Evolutionary conservation across 2,797 vertebrate species (phyloP), one percentile per base, ranked within the genome.

Genomic region (Poeciliopsis infans): DNA sequence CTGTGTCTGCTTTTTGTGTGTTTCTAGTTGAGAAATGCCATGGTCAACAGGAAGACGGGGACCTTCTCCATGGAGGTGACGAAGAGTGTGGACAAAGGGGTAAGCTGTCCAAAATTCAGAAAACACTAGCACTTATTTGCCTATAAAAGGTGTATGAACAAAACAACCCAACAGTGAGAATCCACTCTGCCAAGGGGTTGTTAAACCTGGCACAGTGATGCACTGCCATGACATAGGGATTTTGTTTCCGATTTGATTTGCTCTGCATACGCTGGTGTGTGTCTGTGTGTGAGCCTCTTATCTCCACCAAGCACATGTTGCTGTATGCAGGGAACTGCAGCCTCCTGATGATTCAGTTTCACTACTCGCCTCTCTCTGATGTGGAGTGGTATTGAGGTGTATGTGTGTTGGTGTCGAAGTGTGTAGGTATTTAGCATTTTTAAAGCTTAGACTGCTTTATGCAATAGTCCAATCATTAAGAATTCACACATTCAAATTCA

Each of bases 1-100:
- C 1, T 79, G 4, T 82, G 66, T 0, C 45, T 5, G 28, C 47
- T 85, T 85, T 45, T 68, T 25, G 59, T 90, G 80, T 86, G 85
- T 93, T 7, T 94, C 78, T 83, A 99, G 98, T 95, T 99, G 85
- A 96, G 98, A 92, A 99, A 99, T 46, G 98, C 97, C 83, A 99
- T 99, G 98, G 98, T 99, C 92, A 99, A 99, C 94, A 95, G 97
- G 84, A 98, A 98, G 95, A 99, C 97, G 0, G 98, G 98, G 76
- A 97, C 95, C 77, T 99, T 99, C 90, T 97, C 98, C 55, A 98
- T 99, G 97, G 98, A 98, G 88, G 98, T 99, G 90, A 99, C 98
- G 93, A 99, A 99, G 95, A 98, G 97, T 46, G 97, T 99, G 83
- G 98, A 99, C 93, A 99, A 99, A 96, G 98, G 98, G 97, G 98